phyloP scores from a whole-genome alignment of 2,797 vertebrate species.

The Etheostoma perlongum region DNA sequence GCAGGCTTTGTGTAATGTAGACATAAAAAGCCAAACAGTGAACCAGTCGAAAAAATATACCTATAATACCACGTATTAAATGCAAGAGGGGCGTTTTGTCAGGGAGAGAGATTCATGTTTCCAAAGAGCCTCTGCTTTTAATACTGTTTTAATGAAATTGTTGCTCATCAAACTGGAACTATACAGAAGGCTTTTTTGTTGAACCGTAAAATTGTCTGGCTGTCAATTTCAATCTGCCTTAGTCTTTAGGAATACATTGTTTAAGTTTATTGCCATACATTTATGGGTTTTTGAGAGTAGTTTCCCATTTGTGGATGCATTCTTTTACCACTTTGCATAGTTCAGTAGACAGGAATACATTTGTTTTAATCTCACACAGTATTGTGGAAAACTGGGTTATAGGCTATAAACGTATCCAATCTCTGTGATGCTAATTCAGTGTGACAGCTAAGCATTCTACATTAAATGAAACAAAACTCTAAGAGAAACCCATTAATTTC shows the following conservation, averaged over 20 bases:
- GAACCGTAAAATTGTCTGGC: conserved; percentile 34
- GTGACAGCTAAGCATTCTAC: conserved; percentile 37
- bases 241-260: conserved; percentile 40
- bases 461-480: conserved; percentile 39
- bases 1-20: conserved; percentile 16
- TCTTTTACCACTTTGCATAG: conserved; percentile 46
- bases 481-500: conserved; percentile 35
- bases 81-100: conserved; percentile 2
- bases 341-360: conserved; percentile 44
- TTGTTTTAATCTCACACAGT: conserved; percentile 36
- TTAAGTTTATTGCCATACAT: conserved; percentile 34
- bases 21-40: conserved; percentile 16
- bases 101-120: conserved; percentile 25
- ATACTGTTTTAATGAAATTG: conserved; percentile 42
- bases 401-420: conserved; percentile 28
- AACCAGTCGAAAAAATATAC: not conserved
- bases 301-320: conserved; percentile 28
- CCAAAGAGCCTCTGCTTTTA: conserved; percentile 26
- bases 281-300: conserved; percentile 25
- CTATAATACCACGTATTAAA: conserved; percentile 9
- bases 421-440: conserved; percentile 50
- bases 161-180: conserved; percentile 45
- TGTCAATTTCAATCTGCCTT: conserved; percentile 39
- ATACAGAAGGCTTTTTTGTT: conserved; percentile 23
- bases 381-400: conserved; percentile 32